Evolutionary conservation across 2,888 invertebrate genomes (phyloP), one percentile per base, ranked within the genome.

Genomic region (Chrysomela aeneicollis): DNA sequence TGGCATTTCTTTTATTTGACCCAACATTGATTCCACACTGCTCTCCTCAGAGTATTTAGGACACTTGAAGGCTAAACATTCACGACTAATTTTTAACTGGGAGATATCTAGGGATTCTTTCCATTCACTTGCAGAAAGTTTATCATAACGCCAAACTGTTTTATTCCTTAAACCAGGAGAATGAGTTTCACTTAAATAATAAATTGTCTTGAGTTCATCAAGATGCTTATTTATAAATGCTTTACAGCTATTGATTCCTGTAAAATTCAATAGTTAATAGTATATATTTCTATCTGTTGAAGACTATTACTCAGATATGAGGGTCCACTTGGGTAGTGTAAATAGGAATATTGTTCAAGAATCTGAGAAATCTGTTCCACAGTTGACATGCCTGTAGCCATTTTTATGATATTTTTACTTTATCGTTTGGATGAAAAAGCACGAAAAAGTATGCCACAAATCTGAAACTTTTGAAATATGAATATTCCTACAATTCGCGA

Each of bases 181-280:
- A 71, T 81, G 82, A 8, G 81, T 78, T 69, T 82, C 81, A 3
- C 73, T 71, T 67, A 82, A 73, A 70, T 78, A 69, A 63, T 76
- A 78, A 64, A 82, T 80, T 61, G 75, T 71, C 66, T 72, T 68
- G 46, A 80, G 61, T 71, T 82, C 80, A 66, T 77, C 69, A 12
- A 76, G 60, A 51, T 74, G 63, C 42, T 61, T 64, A n/a, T 69
- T 53, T 12, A 67, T 46, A 37, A 65, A 15, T 9, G 77, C 79
- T 69, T 74, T 74, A 32, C 66, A 63, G 66, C 76, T 74, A 64
- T 76, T 70, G n/a, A 73, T 50, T 66, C 70, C 80, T 80, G 59
- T 22, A 74, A 73, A 37, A 51, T 66, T 32, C 22, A 42, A 3
- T 2, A 10, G 6, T 26, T 35, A 35, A 10, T 26, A 42, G 42